phyloP scores from a whole-genome alignment of 2,113 vertebrate genomes.

The Motacilla tschutschensis region DNA sequence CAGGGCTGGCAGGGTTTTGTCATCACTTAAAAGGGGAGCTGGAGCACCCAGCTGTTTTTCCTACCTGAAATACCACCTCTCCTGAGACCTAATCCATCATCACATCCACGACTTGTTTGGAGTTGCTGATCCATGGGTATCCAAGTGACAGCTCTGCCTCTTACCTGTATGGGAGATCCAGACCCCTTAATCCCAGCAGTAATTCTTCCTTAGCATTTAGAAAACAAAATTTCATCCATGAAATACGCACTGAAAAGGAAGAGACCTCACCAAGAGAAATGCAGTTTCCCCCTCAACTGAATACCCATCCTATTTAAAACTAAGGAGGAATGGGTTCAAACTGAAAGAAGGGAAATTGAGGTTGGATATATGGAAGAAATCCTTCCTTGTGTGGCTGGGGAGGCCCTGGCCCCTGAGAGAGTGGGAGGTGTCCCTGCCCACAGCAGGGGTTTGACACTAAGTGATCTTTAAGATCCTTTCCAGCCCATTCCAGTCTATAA shows the following conservation, averaged over 20 bases:
- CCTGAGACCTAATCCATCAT: not conserved
- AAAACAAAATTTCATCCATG: not conserved
- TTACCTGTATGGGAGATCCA: not conserved
- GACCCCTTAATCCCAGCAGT: not conserved
- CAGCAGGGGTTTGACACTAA: not conserved
- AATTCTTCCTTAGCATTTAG: not conserved
- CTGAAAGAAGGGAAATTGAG: not conserved
- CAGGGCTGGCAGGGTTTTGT: not conserved
- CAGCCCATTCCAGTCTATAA: not conserved
- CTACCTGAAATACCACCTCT: not conserved
- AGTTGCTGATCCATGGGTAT: not conserved
- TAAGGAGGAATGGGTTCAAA: too few relatives aligned
- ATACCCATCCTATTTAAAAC: not conserved
- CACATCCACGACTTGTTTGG: not conserved
- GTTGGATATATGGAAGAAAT: not conserved
- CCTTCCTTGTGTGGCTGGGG: not conserved
- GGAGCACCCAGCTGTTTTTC: not conserved
- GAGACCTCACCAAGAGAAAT: not conserved
- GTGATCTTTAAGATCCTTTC: not conserved
- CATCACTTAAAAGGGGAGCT: not conserved
- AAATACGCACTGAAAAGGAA: not conserved
- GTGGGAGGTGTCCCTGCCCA: not conserved
- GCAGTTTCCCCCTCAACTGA: not conserved
- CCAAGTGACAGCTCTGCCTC: not conserved
- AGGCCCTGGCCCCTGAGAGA: not conserved